Evolutionary conservation across 37 sponge, comb jelly and placozoan genomes (phyloP).

Genomic region (Agelas oroides): DNA sequence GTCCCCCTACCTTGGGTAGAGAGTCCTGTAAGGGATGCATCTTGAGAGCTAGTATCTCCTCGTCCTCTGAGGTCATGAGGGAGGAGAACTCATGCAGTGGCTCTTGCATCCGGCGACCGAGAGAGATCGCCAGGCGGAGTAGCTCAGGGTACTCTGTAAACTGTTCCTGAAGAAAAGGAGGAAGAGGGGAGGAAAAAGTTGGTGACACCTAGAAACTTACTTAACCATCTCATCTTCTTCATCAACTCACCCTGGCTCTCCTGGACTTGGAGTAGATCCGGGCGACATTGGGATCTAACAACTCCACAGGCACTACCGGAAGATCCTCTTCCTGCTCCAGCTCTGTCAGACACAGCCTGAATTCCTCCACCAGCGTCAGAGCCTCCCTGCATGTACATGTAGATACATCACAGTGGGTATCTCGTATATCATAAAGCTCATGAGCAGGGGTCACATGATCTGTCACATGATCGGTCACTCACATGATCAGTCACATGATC

Average conservation of each 20-base stretch:
- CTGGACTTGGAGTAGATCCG: slow-evolving; percentile 71
- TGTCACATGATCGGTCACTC: no score
- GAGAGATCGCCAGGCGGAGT: slow-evolving; percentile 82
- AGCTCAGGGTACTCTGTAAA: slow-evolving; percentile 85
- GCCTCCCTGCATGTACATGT: slow-evolving; percentile 79
- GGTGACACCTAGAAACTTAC: no score
- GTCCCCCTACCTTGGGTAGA: slow-evolving; percentile 10
- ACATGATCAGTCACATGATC: no score
- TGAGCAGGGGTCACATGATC: no score
- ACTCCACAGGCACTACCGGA: slow-evolving; percentile 58
- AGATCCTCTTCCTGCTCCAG: slow-evolving; percentile 72
- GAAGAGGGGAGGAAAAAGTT: background rate
- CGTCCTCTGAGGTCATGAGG: slow-evolving; percentile 61
- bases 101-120: slow-evolving; percentile 87
- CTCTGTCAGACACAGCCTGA: slow-evolving; percentile 60
- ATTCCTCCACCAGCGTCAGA: slow-evolving; percentile 64
- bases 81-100: slow-evolving; percentile 88
- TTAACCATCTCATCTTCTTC: no score
- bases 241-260: slow-evolving; percentile 54
- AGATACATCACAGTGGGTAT: no score
- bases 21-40: slow-evolving; percentile 80
- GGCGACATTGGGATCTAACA: slow-evolving; percentile 75
- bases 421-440: no score
- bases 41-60: slow-evolving; percentile 70
- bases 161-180: slow-evolving; percentile 46